Evolutionary conservation across 2,797 vertebrate species (phyloP), one percentile per base, ranked within the genome.

Genomic region (Acanthiza pusilla): DNA sequence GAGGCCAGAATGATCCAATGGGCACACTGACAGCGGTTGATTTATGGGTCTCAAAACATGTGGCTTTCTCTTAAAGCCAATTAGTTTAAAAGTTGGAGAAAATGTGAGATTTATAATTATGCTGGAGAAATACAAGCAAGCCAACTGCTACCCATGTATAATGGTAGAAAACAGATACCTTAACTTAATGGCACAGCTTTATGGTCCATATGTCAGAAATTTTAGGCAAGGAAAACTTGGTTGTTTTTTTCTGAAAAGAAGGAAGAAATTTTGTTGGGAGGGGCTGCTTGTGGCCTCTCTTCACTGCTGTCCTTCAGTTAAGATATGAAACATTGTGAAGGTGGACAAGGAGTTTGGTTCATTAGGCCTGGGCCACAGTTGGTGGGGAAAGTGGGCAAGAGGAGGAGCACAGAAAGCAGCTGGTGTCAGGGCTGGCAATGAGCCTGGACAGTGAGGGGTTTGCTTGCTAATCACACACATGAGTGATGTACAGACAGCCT

Each of bases 401-500:
- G 61, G 78, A 71, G 45, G 22, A 57, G 14, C 34, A 34, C 60
- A 61, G 42, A 20, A 68, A 51, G 8, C 20, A 22, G 13, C 23
- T 66, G 40, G 10, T 12, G 29, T 22, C 17, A 55, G 36, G 29
- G 18, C 27, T 74, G 55, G 20, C 15, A 67, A 42, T 20, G 65
- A 91, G 58, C 9, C 1, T 1, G 57, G 42, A 12, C 36, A 13
- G 11, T 16, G 38, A 82, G 47, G 18, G 5, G 10, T 36, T 82
- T 89, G 43, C 36, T 58, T 11, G 9, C 16, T 70, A 36, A 18
- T 30, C 17, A 7, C 47, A 62, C 19, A 3, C 12, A 42, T 3
- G 4, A 50, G 8, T 68, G 62, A 54, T 62, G 51, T 14, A 32
- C 0, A 8, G 0, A 38, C 13, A 29, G 1, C 26, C 51, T 42